A percentile compares a stretch with the other conserved stretches of the same genome.
Conservation (phyloP, 2,797 vertebrate species). For the Tolypeutes matacus region DNA sequence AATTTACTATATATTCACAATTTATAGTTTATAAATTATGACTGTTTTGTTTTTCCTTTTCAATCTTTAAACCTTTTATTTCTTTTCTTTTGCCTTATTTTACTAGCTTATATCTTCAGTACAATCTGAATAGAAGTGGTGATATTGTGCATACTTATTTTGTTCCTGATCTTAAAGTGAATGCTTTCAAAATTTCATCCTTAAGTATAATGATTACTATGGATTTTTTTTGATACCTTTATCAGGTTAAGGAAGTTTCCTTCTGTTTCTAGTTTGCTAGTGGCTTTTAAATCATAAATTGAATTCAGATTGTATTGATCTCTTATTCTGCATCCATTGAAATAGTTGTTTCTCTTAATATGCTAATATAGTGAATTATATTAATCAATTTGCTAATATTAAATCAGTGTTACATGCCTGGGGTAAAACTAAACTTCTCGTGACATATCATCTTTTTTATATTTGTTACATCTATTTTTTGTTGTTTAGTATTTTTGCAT, state of each 20-base stretch:
- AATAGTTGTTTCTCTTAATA: neutral
- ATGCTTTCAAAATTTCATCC: neutral
- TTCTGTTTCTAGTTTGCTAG: neutral
- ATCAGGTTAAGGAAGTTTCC: neutral
- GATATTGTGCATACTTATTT: neutral
- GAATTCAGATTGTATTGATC: neutral
- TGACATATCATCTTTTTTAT: neutral
- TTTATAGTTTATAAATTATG: neutral
- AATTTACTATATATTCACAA: neutral
- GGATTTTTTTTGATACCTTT: neutral
- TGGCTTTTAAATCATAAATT: neutral
- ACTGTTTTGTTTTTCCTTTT: slow-evolving; percentile 1
- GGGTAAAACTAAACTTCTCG: neutral
- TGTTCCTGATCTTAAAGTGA: neutral
- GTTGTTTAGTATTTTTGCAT: neutral
- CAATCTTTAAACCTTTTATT: neutral
- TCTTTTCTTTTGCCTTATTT: neutral
- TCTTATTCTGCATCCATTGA: neutral
- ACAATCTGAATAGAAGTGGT: neutral
- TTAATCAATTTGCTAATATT: neutral
- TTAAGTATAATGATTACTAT: neutral
- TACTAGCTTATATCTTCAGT: neutral
- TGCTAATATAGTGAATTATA: neutral
- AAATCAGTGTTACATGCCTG: neutral
- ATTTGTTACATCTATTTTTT: neutral